Evolutionary conservation across 1,140 invertebrate genomes (phyloP).

Genomic region (Leptopilina boulardi): DNA sequence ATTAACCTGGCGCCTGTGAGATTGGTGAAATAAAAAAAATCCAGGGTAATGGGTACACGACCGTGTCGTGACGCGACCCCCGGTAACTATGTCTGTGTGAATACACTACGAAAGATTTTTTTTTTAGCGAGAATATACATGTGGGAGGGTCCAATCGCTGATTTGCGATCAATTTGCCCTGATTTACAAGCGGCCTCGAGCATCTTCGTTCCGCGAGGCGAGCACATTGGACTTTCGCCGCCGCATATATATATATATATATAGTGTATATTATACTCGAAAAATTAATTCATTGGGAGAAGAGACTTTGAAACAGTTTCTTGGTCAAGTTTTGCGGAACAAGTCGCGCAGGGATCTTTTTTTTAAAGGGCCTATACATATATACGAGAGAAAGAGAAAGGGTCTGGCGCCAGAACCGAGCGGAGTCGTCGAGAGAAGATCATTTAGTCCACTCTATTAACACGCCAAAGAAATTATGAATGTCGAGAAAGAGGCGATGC

Average conservation of each 20-base stretch:
- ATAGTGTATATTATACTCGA: too few relatives aligned
- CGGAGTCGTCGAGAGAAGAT: constrained; percentile 34
- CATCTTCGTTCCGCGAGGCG: constrained; percentile 48
- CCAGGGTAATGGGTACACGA: too few relatives aligned
- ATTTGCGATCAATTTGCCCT: constrained; percentile 75
- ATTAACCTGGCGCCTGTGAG: too few relatives aligned
- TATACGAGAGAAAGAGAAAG: constrained; percentile 43
- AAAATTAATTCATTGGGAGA: too few relatives aligned
- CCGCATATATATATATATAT: too few relatives aligned
- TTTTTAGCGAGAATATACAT: constrained; percentile 50
- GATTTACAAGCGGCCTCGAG: constrained; percentile 71
- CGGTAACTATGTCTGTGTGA: neutral
- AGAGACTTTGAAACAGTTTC: constrained; percentile 48
- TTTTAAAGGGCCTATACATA: constrained; percentile 45
- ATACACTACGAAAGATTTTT: constrained; percentile 20
- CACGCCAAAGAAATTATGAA: constrained; percentile 19
- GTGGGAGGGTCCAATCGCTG: constrained; percentile 64
- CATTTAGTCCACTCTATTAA: constrained; percentile 30
- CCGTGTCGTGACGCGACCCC: neutral
- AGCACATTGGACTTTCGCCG: constrained; percentile 38
- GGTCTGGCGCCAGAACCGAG: constrained; percentile 48
- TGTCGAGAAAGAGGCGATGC: neutral
- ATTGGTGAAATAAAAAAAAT: too few relatives aligned
- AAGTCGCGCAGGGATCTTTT: constrained; percentile 47
- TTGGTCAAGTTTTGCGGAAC: constrained; percentile 43